phyloP scores from a whole-genome alignment of 1,140 invertebrate genomes.

The Leptoteleia sp. region DNA sequence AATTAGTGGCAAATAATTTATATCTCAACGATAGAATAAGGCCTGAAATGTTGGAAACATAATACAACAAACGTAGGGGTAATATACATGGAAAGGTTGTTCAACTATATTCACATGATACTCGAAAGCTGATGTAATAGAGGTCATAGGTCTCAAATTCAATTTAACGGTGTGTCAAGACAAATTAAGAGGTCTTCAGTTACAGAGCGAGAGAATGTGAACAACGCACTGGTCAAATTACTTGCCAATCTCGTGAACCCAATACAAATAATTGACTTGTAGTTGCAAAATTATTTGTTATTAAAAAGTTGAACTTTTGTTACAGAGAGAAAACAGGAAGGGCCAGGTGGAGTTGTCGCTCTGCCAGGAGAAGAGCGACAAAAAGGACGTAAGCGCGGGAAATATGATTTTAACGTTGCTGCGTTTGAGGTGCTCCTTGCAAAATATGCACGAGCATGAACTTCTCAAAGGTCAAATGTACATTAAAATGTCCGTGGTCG shows the following conservation, averaged over 20 bases:
- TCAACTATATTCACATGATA: conserved; percentile 22
- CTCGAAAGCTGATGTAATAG: conserved; percentile 46
- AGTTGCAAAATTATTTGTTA: too few species aligned
- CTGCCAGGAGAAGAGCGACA: conserved; percentile 84
- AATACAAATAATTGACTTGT: neutral
- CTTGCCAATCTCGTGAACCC: neutral
- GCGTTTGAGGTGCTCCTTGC: conserved; percentile 83
- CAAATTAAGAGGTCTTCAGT: conserved; percentile 49
- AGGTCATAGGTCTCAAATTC: conserved; percentile 59
- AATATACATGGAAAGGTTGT: conserved; percentile 12
- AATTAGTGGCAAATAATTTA: too few species aligned
- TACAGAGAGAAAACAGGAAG: conserved; percentile 85
- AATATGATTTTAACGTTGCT: conserved; percentile 79
- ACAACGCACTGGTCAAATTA: conserved; percentile 2
- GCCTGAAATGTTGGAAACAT: too few species aligned
- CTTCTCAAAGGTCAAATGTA: conserved; percentile 86
- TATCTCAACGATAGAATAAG: too few species aligned
- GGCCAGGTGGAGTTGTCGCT: conserved; percentile 85
- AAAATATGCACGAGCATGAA: conserved; percentile 87
- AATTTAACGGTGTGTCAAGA: conserved; percentile 36
- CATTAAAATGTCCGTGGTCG: conserved; percentile 87
- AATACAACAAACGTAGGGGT: too few species aligned
- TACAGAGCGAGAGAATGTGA: conserved; percentile 1
- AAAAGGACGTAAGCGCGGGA: conserved; percentile 83
- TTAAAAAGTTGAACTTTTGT: too few species aligned